phyloP scores from a whole-genome alignment of 1,140 invertebrate species.

The Drosophila ercepeae region DNA sequence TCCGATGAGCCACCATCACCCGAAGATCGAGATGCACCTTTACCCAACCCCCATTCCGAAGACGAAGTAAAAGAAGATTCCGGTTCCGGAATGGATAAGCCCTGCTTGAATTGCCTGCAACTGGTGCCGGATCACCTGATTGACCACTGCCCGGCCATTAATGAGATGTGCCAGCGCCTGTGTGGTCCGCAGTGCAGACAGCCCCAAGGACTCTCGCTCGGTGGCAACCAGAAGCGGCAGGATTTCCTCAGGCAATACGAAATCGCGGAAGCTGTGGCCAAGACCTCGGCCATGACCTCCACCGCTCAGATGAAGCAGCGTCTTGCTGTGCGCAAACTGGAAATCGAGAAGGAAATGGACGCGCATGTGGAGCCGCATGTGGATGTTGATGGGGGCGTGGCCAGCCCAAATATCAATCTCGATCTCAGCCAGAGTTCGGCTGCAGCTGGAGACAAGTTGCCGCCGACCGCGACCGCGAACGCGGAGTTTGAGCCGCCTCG shows the following conservation, averaged over 20 bases:
- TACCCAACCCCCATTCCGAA: constrained; percentile 17
- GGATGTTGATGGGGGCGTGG: constrained; percentile 33
- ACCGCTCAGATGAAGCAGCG: constrained; percentile 85
- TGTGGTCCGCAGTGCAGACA: constrained; percentile 68
- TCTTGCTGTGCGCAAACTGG: constrained; percentile 85
- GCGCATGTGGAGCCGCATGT: constrained; percentile 37
- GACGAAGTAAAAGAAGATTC: constrained; percentile 24
- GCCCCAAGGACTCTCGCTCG: constrained; percentile 55
- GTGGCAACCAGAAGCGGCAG: constrained; percentile 63
- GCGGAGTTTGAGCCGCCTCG: constrained; percentile 86
- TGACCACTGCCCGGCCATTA: constrained; percentile 45
- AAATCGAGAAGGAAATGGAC: constrained; percentile 83
- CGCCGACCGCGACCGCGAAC: constrained; percentile 32
- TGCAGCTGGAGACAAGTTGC: constrained; percentile 63
- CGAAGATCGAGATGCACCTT: constrained; percentile 7
- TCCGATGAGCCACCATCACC: constrained; percentile 58
- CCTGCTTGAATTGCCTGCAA: constrained; percentile 63
- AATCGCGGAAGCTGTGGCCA: constrained; percentile 86
- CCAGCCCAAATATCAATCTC: constrained; percentile 47
- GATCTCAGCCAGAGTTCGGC: constrained; percentile 27
- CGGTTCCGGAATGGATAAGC: constrained; percentile 16
- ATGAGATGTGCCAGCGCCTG: constrained; percentile 73
- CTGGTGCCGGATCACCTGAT: constrained; percentile 30
- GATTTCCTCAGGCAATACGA: constrained; percentile 85
- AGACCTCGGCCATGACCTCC: constrained; percentile 86